A percentile compares a stretch with the other conserved stretches of the same genome.
phyloP scores from a whole-genome alignment of 2,113 vertebrate species.

The Muntiacus muntjak region DNA sequence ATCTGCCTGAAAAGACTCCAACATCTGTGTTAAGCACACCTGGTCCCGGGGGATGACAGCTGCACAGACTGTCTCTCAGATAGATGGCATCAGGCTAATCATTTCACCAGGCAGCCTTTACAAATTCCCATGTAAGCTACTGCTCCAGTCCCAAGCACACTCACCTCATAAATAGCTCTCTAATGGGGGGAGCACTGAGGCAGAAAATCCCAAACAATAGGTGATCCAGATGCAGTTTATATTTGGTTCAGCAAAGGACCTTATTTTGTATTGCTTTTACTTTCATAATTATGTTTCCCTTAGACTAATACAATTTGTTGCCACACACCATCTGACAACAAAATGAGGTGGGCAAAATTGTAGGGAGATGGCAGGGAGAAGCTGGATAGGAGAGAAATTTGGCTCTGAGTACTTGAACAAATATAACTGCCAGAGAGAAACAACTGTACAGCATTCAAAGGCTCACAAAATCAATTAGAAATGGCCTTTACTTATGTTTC shows the following conservation, averaged over 20 bases:
- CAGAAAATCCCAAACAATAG: conserved; percentile 63
- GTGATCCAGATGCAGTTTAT: conserved; percentile 59
- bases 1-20: background rate
- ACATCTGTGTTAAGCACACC: background rate
- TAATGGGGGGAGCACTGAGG: background rate
- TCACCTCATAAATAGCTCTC: conserved; percentile 41
- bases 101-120: background rate
- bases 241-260: conserved; percentile 54
- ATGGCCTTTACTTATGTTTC: background rate
- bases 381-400: background rate
- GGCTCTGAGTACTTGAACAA: background rate
- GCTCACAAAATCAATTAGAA: background rate
- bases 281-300: conserved; percentile 64
- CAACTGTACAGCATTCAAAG: background rate
- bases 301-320: conserved; percentile 45
- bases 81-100: background rate
- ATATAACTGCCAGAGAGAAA: background rate
- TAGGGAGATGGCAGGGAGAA: background rate
- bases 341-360: background rate
- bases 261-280: conserved; percentile 60
- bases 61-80: background rate
- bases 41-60: background rate
- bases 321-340: conserved; percentile 12
- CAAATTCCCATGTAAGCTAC: background rate
- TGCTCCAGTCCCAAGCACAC: background rate